Conservation (phyloP, 2,888 invertebrate species). For the Autographa pulchrina region DNA sequence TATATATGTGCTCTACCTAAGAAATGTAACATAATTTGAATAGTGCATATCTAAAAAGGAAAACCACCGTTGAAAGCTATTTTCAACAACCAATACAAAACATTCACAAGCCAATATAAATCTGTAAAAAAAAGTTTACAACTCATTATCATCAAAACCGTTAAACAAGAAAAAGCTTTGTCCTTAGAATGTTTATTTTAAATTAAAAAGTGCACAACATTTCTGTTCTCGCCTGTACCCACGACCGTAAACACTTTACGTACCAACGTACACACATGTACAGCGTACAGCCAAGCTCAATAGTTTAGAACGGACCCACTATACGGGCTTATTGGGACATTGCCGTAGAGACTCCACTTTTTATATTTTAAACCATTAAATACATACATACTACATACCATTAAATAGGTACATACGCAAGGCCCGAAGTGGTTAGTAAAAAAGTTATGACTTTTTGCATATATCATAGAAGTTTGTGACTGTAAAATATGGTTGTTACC, state of each 20-base stretch:
- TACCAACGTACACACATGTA: conserved; percentile 51
- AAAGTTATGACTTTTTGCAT: conserved; percentile 45
- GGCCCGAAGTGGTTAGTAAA: conserved; percentile 42
- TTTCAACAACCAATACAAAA: no score
- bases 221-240: conserved; percentile 44
- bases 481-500: no score
- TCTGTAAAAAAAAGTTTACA: no score
- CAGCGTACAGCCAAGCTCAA: conserved; percentile 33
- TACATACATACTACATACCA: conserved; percentile 41
- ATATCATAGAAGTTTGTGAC: not conserved
- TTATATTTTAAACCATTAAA: conserved; percentile 56
- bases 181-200: no score
- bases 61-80: no score
- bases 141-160: no score
- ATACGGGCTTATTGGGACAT: conserved; percentile 56
- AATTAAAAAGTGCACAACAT: not conserved
- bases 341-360: conserved; percentile 44
- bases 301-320: conserved; percentile 57
- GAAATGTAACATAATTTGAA: not conserved
- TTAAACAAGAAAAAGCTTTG: no score
- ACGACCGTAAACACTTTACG: conserved; percentile 62
- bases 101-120: no score
- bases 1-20: not conserved
- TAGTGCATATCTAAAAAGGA: no score
- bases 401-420: no score